Evolutionary conservation across 2,113 vertebrate species (phyloP).

Genomic region (Cygnus buccinator): DNA sequence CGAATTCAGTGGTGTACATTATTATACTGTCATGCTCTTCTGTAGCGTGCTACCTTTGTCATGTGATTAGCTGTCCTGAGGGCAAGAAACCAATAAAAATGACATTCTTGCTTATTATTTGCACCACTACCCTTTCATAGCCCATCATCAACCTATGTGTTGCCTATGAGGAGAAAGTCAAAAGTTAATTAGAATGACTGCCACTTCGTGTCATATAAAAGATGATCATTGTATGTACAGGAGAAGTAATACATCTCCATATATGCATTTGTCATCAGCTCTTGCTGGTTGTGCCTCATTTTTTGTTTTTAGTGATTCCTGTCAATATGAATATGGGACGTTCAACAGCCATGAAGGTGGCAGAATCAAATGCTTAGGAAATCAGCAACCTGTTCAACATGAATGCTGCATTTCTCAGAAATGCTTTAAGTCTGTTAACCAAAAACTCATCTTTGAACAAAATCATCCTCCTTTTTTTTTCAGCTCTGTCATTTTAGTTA

Average conservation of each 20-base stretch:
- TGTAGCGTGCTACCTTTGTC: constrained; percentile 22
- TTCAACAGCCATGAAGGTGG: neutral
- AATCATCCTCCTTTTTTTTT: neutral
- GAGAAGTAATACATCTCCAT: constrained; percentile 19
- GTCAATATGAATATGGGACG: neutral
- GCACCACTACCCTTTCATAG: constrained; percentile 28
- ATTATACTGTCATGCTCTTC: constrained; percentile 9
- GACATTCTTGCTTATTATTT: constrained; percentile 57
- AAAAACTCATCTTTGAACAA: neutral
- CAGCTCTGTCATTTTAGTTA: constrained; percentile 52
- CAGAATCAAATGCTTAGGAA: neutral
- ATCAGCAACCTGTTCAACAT: neutral
- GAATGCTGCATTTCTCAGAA: neutral
- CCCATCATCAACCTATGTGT: neutral
- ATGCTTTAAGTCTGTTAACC: neutral
- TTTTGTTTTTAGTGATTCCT: neutral
- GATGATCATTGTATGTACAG: constrained; percentile 23
- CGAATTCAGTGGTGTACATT: constrained; percentile 23
- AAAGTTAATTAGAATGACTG: constrained; percentile 73
- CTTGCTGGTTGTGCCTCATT: neutral
- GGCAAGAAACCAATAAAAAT: constrained; percentile 66
- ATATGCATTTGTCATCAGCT: constrained; percentile 10
- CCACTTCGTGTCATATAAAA: constrained; percentile 30
- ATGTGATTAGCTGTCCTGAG: constrained; percentile 55
- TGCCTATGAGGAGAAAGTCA: constrained; percentile 28